Evolutionary conservation across 2,888 invertebrate species (phyloP).

Genomic region (Nyleta sp.): DNA sequence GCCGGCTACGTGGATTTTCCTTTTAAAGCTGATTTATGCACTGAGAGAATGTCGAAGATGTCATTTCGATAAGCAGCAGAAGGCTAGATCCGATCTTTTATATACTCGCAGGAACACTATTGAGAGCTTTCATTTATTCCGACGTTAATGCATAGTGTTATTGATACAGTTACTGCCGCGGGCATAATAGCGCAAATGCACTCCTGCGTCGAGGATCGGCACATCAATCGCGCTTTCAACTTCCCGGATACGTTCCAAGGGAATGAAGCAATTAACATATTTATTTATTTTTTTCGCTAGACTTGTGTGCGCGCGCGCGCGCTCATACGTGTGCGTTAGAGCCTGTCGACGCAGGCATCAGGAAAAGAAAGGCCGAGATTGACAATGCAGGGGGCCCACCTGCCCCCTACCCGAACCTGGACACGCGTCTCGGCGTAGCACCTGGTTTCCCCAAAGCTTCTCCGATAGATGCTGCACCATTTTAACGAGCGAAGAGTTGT

Average conservation of each 20-base stretch:
- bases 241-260: neutral
- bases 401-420: constrained; percentile 79
- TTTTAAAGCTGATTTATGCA: constrained; percentile 63
- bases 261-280: constrained; percentile 30
- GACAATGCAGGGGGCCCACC: constrained; percentile 82
- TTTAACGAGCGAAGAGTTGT: constrained; percentile 37
- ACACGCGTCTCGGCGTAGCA: constrained; percentile 80
- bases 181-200: constrained; percentile 33
- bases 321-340: constrained; percentile 32
- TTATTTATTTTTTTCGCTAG: too few relatives aligned
- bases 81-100: constrained; percentile 54
- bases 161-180: constrained; percentile 35
- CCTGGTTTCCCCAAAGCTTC: constrained; percentile 66
- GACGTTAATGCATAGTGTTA: constrained; percentile 55
- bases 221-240: constrained; percentile 21
- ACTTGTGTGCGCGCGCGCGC: constrained; percentile 53
- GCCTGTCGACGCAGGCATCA: constrained; percentile 57
- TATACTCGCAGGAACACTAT: constrained; percentile 43
- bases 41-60: constrained; percentile 63
- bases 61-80: constrained; percentile 62
- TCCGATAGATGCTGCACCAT: constrained; percentile 38
- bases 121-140: constrained; percentile 57
- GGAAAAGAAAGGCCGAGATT: constrained; percentile 79
- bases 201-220: constrained; percentile 4
- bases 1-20: constrained; percentile 49